Base-by-base conservation (phyloP, 2,888 invertebrate species). In the Lycocerus yunnanus region DNA sequence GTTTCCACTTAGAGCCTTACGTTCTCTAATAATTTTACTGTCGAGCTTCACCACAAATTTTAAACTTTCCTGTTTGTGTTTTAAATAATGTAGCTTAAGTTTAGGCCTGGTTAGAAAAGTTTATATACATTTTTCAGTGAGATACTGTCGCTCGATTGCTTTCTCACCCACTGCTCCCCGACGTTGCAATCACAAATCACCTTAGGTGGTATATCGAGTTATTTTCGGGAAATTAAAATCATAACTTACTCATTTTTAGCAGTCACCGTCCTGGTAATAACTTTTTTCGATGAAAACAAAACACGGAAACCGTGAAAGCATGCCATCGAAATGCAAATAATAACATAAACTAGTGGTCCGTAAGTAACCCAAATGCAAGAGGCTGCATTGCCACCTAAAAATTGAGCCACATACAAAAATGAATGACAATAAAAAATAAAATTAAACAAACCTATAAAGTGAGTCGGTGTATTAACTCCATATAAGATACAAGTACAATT, bases 401-500 rank as follows among this genome's bases (percentile, higher is more conserved):
- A 69, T 61, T 15, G 20, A n/a, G n/a, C n/a, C n/a, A n/a, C 14
- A 15, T n/a, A 65, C 14, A 8, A 5, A n/a, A 4, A 15, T 67
- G 4, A 21, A 9, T 20, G 14, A 5, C 10, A 15, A 15, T 69
- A 6, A 5, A 58, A n/a, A 61, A n/a, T 27, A 65, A 61, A 20
- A n/a, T 11, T 66, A 59, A 63, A 78, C 74, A 77, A 82, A 85
- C 87, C 87, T 77, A 86, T n/a, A 81, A 93, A 93, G 80, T 89
- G 89, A 60, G 89, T 90, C 69, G 87, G 89, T 14, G 92, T 91
- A 80, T 90, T 90, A 70, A 89, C 86, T 2, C 92, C 92, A 83
- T 91, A 92, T 58, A 93, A 87, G 80, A 92, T 91, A 81, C 93
- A 93, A 60, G 93, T 93, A 81, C 93, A 93, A 81, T 92, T 92